Evolutionary conservation across 1,140 invertebrate species (phyloP).

Genomic region (Archivesica marissinica): DNA sequence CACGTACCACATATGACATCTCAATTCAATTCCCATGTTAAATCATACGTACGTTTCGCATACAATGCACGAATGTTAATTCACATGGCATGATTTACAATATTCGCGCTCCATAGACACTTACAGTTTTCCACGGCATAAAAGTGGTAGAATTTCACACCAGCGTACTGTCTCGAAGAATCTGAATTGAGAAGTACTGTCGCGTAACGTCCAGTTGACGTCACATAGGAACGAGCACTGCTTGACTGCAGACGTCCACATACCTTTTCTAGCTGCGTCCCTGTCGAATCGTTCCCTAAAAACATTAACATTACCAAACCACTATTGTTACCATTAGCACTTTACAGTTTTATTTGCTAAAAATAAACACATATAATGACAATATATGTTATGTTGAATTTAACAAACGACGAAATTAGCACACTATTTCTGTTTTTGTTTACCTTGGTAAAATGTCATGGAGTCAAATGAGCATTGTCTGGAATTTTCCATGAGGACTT

Average conservation of each 20-base stretch:
- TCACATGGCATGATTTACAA: too few species aligned
- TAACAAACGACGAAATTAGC: not conserved
- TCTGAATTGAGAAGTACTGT: conserved; percentile 13
- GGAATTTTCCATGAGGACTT: conserved; percentile 47
- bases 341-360: not conserved
- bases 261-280: not conserved
- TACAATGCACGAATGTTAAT: too few species aligned
- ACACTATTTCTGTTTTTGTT: not conserved
- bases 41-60: too few species aligned
- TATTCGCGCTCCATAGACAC: not conserved
- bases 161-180: conserved; percentile 21
- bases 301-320: not conserved
- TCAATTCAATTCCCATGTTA: too few species aligned
- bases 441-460: conserved; percentile 46
- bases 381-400: too few species aligned
- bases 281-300: not conserved
- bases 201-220: conserved; percentile 25
- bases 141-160: conserved; percentile 6
- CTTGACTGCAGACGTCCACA: conserved; percentile 33
- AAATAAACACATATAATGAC: not conserved
- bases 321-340: not conserved
- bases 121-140: conserved; percentile 36
- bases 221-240: not conserved
- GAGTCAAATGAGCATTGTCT: conserved; percentile 32
- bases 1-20: too few species aligned